Percentiles rank a stretch among this genome's conserved stretches.
Evolutionary conservation across 2,113 vertebrate species (phyloP).

Genomic region (Oophaga pumilio): DNA sequence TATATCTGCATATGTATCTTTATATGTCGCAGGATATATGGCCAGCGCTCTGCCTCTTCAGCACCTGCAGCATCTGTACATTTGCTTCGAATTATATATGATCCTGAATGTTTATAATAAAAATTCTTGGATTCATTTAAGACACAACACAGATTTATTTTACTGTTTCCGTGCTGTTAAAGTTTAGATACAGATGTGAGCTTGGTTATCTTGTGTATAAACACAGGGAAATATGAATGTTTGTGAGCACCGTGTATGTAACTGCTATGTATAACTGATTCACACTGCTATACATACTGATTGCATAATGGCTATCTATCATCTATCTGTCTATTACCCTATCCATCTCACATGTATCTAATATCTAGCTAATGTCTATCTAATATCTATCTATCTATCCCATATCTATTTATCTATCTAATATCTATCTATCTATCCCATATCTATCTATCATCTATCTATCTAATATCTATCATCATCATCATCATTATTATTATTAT

Average conservation of each 20-base stretch:
- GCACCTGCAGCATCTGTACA: constrained; percentile 54
- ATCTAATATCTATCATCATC: too few species aligned
- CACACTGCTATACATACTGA: neutral
- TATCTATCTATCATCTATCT: too few species aligned
- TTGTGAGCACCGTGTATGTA: neutral
- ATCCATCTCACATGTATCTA: neutral
- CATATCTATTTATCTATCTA: too few species aligned
- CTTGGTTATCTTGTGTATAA: constrained; percentile 49
- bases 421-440: too few species aligned
- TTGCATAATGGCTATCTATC: neutral
- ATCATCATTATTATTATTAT: too few species aligned
- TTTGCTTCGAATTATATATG: constrained; percentile 57
- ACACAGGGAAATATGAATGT: constrained; percentile 28
- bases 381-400: neutral
- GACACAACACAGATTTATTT: constrained; percentile 52
- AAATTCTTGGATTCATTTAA: constrained; percentile 49
- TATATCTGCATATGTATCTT: constrained; percentile 56
- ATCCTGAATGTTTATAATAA: constrained; percentile 55
- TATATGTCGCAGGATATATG: constrained; percentile 20
- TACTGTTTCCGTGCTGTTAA: constrained; percentile 54
- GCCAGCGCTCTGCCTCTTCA: neutral
- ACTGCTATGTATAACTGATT: neutral
- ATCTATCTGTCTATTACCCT: neutral
- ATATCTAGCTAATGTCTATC: neutral
- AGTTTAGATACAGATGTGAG: constrained; percentile 50